Conservation (phyloP, 2,888 invertebrate genomes). For the Hirtodrosophila histrioides region DNA sequence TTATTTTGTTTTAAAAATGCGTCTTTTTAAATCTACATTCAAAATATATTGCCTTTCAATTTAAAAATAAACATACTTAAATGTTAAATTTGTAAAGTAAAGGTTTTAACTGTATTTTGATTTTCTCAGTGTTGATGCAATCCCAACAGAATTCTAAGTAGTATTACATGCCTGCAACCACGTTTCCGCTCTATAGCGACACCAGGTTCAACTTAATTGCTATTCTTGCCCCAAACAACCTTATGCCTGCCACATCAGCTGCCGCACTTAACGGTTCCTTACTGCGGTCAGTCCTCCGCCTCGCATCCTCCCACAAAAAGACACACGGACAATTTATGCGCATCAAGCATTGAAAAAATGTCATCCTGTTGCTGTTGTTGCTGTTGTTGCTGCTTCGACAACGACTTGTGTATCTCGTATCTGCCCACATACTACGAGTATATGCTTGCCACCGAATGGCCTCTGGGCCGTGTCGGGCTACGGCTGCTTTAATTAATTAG, state of each 20-base stretch:
- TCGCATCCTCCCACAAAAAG: slow-evolving; percentile 30
- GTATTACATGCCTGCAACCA: no score
- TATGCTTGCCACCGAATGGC: slow-evolving; percentile 30
- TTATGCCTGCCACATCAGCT: slow-evolving; percentile 20
- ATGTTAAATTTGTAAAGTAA: no score
- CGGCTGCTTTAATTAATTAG: slow-evolving; percentile 69
- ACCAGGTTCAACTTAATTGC: background rate
- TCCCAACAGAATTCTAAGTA: no score
- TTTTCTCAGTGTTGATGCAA: no score
- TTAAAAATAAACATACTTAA: no score
- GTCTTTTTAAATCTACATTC: no score
- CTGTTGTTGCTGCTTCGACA: slow-evolving; percentile 8
- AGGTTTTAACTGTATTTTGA: no score
- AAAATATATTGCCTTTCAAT: no score
- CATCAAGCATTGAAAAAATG: slow-evolving; percentile 44
- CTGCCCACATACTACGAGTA: slow-evolving; percentile 36
- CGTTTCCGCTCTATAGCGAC: no score
- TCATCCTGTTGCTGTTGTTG: slow-evolving; percentile 31
- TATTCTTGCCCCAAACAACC: slow-evolving; percentile 14
- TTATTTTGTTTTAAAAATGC: no score
- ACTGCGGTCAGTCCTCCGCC: slow-evolving; percentile 9
- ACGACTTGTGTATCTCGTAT: slow-evolving; percentile 3
- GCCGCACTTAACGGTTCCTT: slow-evolving; percentile 12
- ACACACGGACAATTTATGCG: slow-evolving; percentile 40
- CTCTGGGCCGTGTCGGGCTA: slow-evolving; percentile 16